A percentile compares a stretch with the other conserved stretches of the same genome.
Evolutionary conservation across 1,140 invertebrate genomes (phyloP).

Genomic region (Acromyrmex charruanus): DNA sequence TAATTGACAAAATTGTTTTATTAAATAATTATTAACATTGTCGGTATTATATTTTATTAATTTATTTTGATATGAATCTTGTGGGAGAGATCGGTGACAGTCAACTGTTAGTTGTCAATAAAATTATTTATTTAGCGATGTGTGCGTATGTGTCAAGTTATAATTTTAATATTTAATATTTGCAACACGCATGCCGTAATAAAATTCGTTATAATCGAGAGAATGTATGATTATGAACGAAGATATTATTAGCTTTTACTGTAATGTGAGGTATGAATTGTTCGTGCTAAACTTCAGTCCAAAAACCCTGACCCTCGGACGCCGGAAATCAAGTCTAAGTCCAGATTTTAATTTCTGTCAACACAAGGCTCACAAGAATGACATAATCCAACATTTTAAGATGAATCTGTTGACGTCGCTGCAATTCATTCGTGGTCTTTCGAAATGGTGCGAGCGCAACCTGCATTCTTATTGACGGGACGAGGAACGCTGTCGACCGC

Average conservation of each 20-base stretch:
- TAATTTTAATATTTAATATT: slow-evolving; percentile 30
- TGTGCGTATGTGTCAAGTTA: too few relatives aligned
- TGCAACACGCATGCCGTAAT: neutral
- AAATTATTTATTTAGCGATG: slow-evolving; percentile 17
- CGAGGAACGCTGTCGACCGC: slow-evolving; percentile 63
- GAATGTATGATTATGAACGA: neutral
- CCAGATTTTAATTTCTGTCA: slow-evolving; percentile 2
- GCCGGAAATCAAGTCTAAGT: neutral
- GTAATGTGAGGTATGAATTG: neutral
- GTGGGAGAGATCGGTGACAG: neutral
- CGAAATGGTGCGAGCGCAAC: slow-evolving; percentile 44
- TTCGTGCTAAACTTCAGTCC: neutral
- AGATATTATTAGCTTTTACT: too few relatives aligned
- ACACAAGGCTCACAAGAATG: neutral
- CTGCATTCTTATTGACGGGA: slow-evolving; percentile 72
- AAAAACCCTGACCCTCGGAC: neutral
- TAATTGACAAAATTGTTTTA: neutral
- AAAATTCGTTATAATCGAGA: neutral
- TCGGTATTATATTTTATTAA: neutral
- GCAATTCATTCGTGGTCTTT: neutral
- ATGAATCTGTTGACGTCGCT: slow-evolving; percentile 5
- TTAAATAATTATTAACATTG: neutral
- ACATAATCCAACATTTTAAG: neutral
- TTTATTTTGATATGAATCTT: neutral
- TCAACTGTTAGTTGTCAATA: slow-evolving; percentile 18